phyloP scores from a whole-genome alignment of 1,140 invertebrate genomes.

The Scylla paramamosain region DNA sequence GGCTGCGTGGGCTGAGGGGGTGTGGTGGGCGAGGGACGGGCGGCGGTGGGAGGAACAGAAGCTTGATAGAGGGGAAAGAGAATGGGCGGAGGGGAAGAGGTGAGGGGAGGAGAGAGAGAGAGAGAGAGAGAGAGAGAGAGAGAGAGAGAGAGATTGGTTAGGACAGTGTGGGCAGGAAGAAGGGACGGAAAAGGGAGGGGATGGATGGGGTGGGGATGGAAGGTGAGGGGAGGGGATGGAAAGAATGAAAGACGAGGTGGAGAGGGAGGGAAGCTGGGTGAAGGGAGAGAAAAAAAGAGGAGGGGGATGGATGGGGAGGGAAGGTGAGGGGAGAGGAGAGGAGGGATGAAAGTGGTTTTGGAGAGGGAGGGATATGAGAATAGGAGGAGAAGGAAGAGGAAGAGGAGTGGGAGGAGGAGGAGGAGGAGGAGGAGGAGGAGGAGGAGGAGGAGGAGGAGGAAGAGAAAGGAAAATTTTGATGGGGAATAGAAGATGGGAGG shows the following conservation, averaged over 20 bases:
- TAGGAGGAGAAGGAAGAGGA: background rate
- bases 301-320: background rate
- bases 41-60: background rate
- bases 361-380: background rate
- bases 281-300: background rate
- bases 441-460: background rate
- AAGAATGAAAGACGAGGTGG: background rate
- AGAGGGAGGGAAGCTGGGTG: too few species aligned
- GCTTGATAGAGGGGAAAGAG: background rate
- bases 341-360: background rate
- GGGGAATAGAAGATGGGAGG: background rate
- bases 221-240: background rate
- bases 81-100: background rate
- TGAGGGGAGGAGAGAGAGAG: too few species aligned
- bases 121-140: too few species aligned
- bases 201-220: background rate
- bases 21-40: background rate
- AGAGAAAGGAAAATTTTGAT: background rate
- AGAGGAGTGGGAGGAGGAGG: background rate
- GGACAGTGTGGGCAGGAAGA: background rate
- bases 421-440: background rate
- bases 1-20: background rate
- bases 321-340: too few species aligned
- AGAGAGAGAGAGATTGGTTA: too few species aligned
- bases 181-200: background rate